phyloP scores from a whole-genome alignment of 1,140 invertebrate genomes.

The Ganaspis sp. region DNA sequence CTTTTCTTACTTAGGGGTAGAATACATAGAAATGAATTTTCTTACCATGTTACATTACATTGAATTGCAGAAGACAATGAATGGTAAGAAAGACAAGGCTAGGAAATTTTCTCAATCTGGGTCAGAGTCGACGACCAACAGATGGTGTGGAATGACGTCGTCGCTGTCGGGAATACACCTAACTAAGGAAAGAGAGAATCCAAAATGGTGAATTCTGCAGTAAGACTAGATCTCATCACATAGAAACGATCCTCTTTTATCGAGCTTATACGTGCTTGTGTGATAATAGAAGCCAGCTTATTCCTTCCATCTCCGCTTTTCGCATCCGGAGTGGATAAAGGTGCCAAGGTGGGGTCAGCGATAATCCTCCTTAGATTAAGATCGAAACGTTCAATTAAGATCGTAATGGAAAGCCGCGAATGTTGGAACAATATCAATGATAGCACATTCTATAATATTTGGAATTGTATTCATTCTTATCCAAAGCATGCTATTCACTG shows the following conservation, averaged over 20 bases:
- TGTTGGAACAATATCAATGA: neutral
- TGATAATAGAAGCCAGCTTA: neutral
- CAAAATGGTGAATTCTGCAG: neutral
- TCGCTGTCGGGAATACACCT: neutral
- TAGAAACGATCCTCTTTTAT: neutral
- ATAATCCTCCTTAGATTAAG: neutral
- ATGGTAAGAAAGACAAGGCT: neutral
- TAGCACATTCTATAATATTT: neutral
- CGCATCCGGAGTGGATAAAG: neutral
- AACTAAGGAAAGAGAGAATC: neutral
- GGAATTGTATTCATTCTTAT: neutral
- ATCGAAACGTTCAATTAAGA: neutral
- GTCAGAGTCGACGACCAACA: conserved; percentile 3
- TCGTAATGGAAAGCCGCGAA: neutral
- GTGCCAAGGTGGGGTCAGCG: neutral
- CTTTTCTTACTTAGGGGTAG: neutral
- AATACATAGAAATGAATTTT: neutral
- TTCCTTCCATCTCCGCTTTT: neutral
- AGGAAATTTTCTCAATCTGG: neutral
- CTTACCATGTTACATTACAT: neutral
- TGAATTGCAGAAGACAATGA: neutral
- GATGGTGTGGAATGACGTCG: neutral
- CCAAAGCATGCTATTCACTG: neutral
- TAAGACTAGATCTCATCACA: neutral
- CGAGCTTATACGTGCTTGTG: conserved; percentile 5